A percentile compares a stretch with the other conserved stretches of the same genome.
phyloP scores from a whole-genome alignment of 53 echinoderm and acorn worm species.

The Actinopyga echinites region DNA sequence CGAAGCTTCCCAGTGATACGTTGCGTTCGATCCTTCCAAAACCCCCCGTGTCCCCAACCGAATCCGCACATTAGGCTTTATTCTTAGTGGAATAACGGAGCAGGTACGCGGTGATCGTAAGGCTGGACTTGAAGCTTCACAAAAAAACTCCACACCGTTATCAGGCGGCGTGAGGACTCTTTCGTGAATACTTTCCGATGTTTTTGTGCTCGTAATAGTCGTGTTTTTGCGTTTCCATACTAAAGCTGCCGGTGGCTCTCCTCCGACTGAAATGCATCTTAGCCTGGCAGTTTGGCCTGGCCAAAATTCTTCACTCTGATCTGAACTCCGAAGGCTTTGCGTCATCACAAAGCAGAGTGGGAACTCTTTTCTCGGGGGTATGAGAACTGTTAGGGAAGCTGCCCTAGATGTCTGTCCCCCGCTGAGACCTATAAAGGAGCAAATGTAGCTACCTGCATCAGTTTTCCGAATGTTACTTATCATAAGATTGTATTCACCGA shows the following conservation, averaged over 20 bases:
- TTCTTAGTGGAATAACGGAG: constrained; percentile 79
- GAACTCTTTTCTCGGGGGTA: constrained; percentile 72
- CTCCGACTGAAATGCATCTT: constrained; percentile 75
- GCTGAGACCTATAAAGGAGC: constrained; percentile 64
- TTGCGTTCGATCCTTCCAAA: constrained; percentile 73
- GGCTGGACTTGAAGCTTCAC: constrained; percentile 86
- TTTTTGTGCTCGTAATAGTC: constrained; percentile 64
- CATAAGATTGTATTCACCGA: constrained; percentile 74
- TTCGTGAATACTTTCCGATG: constrained; percentile 64
- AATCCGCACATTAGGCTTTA: constrained; percentile 76
- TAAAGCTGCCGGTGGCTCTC: constrained; percentile 79
- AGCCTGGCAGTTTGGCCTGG: constrained; percentile 79
- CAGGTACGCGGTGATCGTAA: constrained; percentile 65
- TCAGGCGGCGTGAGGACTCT: constrained; percentile 80
- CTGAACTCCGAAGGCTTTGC: constrained; percentile 50
- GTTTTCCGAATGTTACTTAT: constrained; percentile 64
- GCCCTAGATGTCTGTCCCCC: constrained; percentile 66
- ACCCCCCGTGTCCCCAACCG: constrained; percentile 67
- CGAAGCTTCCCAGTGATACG: constrained; percentile 76
- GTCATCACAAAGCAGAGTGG: constrained; percentile 70
- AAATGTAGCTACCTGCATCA: constrained; percentile 76
- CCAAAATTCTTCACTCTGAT: constrained; percentile 58
- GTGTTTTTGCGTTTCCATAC: constrained; percentile 79
- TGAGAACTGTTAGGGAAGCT: constrained; percentile 72
- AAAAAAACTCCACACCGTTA: constrained; percentile 85